These are phyloP conservation scores for Thunnus maccoyii DNA, from an alignment of 2,113 vertebrate genomes.

Conservation along the genomic window DNA sequence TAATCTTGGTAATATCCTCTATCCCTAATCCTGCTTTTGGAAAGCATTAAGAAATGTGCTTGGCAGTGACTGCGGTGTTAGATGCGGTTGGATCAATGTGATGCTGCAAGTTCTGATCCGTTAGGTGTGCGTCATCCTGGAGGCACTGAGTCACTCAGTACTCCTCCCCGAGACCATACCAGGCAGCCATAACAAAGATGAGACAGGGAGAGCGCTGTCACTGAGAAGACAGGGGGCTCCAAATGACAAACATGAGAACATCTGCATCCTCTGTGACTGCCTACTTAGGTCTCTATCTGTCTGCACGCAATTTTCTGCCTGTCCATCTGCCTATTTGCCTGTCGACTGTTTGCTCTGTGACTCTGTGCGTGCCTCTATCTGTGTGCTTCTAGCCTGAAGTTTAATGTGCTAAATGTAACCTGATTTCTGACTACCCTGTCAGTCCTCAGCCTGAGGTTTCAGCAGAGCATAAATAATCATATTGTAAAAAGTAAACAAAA, in stretches of 20 bases:
- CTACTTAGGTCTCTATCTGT: constrained; percentile 43
- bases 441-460: constrained; percentile 35
- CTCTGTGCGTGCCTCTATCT: not conserved
- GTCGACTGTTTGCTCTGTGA: constrained; percentile 25
- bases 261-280: constrained; percentile 46
- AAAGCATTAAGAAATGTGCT: constrained; percentile 39
- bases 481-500: constrained; percentile 58
- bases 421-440: constrained; percentile 42
- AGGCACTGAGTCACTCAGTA: constrained; percentile 67
- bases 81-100: constrained; percentile 56
- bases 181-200: constrained; percentile 44
- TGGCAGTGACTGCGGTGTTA: constrained; percentile 34
- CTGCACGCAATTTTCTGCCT: constrained; percentile 39
- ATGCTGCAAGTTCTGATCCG: constrained; percentile 66
- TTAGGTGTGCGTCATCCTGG: constrained; percentile 67
- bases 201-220: constrained; percentile 37
- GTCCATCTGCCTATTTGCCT: constrained; percentile 37
- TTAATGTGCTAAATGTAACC: constrained; percentile 48
- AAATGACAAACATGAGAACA: constrained; percentile 54
- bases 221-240: constrained; percentile 49
- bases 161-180: constrained; percentile 36
- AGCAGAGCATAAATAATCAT: constrained; percentile 59
- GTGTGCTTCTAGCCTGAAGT: constrained; percentile 23
- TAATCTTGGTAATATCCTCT: constrained; percentile 38
- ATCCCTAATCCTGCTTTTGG: constrained; percentile 44